These are phyloP conservation scores for Ciconia maguari DNA, from an alignment of 2,113 vertebrate genomes.

Conservation along the genomic window DNA sequence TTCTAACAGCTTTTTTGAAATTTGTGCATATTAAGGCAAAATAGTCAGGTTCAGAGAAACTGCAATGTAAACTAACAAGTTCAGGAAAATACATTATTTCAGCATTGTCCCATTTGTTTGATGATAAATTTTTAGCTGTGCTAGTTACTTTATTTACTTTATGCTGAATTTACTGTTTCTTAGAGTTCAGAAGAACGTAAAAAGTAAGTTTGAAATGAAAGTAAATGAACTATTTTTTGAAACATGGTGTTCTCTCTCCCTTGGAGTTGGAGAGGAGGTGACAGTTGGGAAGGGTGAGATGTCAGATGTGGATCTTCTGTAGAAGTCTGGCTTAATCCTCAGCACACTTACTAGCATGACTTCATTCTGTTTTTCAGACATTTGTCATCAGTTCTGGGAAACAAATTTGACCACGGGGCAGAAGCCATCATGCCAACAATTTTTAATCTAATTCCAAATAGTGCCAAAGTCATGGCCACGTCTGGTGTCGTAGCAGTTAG, in stretches of 20 bases:
- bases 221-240: neutral
- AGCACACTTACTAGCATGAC: neutral
- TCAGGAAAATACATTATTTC: neutral
- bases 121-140: neutral
- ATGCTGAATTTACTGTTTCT: neutral
- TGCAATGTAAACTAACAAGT: neutral
- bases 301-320: constrained; percentile 4
- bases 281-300: neutral
- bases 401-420: constrained; percentile 97
- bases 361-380: constrained; percentile 78
- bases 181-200: neutral
- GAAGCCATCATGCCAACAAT: constrained; percentile 97
- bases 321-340: neutral
- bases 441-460: constrained; percentile 98
- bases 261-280: neutral
- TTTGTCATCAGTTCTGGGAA: constrained; percentile 89
- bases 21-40: neutral
- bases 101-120: neutral
- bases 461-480: constrained; percentile 99
- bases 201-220: neutral
- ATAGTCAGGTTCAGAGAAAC: neutral
- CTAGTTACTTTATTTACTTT: neutral
- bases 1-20: neutral
- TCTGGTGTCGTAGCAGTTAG: constrained; percentile 92
- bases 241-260: neutral